Conservation (phyloP, 2,113 vertebrate species). For the Gasterosteus aculeatus region DNA sequence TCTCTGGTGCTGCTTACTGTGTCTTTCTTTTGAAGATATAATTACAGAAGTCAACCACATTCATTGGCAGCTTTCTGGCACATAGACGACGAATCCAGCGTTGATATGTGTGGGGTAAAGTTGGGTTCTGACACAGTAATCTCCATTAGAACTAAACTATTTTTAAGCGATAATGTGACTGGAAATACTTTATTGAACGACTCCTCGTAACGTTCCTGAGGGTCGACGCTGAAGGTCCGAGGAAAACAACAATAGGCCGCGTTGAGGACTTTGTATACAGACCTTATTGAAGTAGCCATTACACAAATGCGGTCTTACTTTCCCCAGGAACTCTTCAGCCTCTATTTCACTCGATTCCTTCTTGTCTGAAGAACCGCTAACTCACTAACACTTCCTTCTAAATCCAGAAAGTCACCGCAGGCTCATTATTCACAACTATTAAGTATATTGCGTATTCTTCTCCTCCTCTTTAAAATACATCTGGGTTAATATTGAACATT, state of each 20-base stretch:
- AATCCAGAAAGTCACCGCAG: background rate
- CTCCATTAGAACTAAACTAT: background rate
- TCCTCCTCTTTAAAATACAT: background rate
- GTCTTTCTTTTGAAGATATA: background rate
- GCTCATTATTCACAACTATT: background rate
- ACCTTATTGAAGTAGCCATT: slow-evolving; percentile 36
- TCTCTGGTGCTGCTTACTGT: background rate
- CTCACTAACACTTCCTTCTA: background rate
- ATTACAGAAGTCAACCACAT: background rate
- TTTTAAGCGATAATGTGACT: slow-evolving; percentile 2
- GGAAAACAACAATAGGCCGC: slow-evolving; percentile 41
- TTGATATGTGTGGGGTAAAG: background rate
- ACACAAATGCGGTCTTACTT: slow-evolving; percentile 27
- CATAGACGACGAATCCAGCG: background rate
- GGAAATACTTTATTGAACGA: slow-evolving; percentile 11
- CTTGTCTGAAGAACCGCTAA: background rate
- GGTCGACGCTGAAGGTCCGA: slow-evolving; percentile 11
- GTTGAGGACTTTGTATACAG: slow-evolving; percentile 34
- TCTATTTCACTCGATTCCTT: slow-evolving; percentile 10
- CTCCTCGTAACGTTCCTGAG: slow-evolving; percentile 34
- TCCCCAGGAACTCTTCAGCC: background rate
- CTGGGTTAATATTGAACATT: slow-evolving; percentile 24
- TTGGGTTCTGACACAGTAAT: background rate
- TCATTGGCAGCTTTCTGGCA: background rate
- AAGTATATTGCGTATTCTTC: background rate